Evolutionary conservation across 2,113 vertebrate genomes (phyloP).

Genomic region (Mastomys natalensis): DNA sequence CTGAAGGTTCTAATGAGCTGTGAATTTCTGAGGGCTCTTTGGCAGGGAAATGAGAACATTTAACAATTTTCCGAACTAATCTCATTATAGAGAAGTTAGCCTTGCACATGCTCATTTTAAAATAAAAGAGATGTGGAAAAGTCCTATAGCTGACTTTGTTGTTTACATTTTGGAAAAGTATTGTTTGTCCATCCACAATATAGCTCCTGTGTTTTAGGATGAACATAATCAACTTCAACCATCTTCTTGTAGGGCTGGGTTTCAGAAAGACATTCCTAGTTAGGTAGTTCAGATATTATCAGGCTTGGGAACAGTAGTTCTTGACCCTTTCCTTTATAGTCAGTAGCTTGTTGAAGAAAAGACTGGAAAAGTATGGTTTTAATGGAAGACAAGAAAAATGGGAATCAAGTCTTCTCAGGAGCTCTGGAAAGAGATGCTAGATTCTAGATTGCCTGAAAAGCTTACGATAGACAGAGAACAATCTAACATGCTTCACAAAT

Average conservation of each 20-base stretch:
- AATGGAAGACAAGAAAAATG: background rate
- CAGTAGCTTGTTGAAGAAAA: background rate
- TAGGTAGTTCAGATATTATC: background rate
- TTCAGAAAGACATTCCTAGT: slow-evolving; percentile 1
- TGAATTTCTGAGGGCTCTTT: slow-evolving; percentile 83
- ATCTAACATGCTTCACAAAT: background rate
- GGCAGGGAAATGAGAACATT: slow-evolving; percentile 80
- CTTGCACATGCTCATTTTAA: slow-evolving; percentile 69
- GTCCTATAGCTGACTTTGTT: slow-evolving; percentile 26
- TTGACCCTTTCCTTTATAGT: background rate
- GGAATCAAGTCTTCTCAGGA: background rate
- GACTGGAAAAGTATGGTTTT: background rate
- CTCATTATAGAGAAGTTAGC: slow-evolving; percentile 71
- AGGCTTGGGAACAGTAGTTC: background rate
- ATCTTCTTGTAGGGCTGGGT: background rate
- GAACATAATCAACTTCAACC: background rate
- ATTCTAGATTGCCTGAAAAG: background rate
- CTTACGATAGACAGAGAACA: background rate
- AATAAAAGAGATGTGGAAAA: slow-evolving; percentile 61
- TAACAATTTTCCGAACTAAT: slow-evolving; percentile 77
- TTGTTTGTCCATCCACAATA: slow-evolving; percentile 13
- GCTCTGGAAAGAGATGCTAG: background rate
- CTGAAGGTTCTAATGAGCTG: slow-evolving; percentile 83
- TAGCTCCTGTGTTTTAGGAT: background rate
- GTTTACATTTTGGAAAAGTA: slow-evolving; percentile 24